Conservation (phyloP, 2,797 vertebrate genomes). For the Enteromius viviparus region DNA sequence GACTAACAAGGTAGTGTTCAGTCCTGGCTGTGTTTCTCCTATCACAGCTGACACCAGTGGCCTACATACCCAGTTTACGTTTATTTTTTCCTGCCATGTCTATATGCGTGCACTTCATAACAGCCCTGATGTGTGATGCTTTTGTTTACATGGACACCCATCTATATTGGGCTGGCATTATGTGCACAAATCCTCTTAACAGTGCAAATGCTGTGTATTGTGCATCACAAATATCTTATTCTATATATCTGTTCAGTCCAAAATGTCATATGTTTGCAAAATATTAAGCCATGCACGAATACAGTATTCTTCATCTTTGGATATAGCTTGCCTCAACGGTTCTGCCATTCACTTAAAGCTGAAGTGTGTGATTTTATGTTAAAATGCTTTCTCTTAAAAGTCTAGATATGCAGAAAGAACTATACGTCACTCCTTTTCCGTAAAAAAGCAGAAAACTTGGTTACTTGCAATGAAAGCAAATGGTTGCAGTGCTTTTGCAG, state of each 20-base stretch:
- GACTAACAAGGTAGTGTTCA: constrained; percentile 90
- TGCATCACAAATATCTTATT: constrained; percentile 7
- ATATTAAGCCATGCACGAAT: constrained; percentile 6
- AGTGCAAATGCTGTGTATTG: background rate
- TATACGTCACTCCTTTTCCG: background rate
- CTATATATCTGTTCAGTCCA: background rate
- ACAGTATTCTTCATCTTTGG: constrained; percentile 8
- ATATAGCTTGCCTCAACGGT: background rate
- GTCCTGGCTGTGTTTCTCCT: constrained; percentile 14
- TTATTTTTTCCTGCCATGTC: constrained; percentile 10
- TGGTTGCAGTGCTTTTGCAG: background rate
- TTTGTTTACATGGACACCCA: constrained; percentile 14
- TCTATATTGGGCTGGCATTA: constrained; percentile 1
- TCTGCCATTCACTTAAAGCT: background rate
- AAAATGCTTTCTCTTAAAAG: background rate
- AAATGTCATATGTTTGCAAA: background rate
- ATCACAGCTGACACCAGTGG: constrained; percentile 33
- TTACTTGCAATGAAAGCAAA: background rate
- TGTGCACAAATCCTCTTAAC: constrained; percentile 30
- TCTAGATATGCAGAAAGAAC: background rate
- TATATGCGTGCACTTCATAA: constrained; percentile 7
- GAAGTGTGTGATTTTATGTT: background rate
- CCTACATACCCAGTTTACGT: constrained; percentile 26
- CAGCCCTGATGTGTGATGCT: constrained; percentile 14
- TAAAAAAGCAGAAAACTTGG: background rate